Base-by-base conservation (phyloP, 2,797 vertebrate genomes). In the Margarornis squamiger region DNA sequence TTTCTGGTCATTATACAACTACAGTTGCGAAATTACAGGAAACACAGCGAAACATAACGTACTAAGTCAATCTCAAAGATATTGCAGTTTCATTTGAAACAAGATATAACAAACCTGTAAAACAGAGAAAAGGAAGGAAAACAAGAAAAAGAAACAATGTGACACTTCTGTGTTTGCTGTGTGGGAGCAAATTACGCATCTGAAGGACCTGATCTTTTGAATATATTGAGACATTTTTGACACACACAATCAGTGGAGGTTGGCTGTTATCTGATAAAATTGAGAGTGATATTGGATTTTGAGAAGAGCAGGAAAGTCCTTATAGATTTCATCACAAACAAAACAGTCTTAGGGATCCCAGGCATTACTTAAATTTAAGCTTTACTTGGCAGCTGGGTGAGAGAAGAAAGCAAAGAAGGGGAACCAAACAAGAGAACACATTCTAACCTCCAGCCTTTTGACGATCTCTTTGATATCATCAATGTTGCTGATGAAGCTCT, bases 401-500 rank as follows among this genome's bases (percentile, higher is more conserved):
- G 39, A 90, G 7, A 4, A 92, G 32, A 92, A 90, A 84, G 73
- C 36, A 76, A 90, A 82, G 68, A 87, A 87, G 19, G 17, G 41
- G 32, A 95, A 86, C 23, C 67, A 87, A 95, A 87, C 39, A 81
- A 90, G 58, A 86, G 61, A 93, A 87, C 15, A 41, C 38, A 51
- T 88, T 97, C 99, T 99, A 95, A 99, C 99, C 99, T 99, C 99
- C 93, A 99, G 97, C 84, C 99, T 98, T 97, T 98, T 99, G 95
- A 99, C 99, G 79, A 99, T 99, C 97, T 99, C 99, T 92, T 99
- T 99, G 94, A 99, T 99, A 94, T 99, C 99, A 96, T 99, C 99
- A 0, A 98, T 98, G 91, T 98, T 99, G 97, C 98, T 99, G 92
- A 98, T 98, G 96, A 99, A 98, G 96, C 99, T 99, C 95, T 99